Conservation (phyloP, 2,113 vertebrate species). For the Heteronetta atricapilla region DNA sequence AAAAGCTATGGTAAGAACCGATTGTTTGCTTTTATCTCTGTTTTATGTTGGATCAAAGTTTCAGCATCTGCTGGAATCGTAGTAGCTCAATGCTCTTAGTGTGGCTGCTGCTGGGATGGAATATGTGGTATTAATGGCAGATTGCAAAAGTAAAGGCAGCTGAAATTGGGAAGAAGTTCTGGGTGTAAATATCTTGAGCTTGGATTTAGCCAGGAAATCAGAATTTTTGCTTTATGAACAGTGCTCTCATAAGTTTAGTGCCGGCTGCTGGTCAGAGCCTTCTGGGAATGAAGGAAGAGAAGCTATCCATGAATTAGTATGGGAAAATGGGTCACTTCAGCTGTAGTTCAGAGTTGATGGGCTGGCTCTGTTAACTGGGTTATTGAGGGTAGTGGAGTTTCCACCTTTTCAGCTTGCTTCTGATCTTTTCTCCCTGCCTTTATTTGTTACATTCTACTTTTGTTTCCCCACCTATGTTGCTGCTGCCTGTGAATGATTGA, state of each 20-base stretch:
- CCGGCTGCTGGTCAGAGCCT: not conserved
- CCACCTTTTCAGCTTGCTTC: not conserved
- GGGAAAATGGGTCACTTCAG: not conserved
- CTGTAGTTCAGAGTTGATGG: not conserved
- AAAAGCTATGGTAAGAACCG: slow-evolving; percentile 86
- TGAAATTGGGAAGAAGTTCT: not conserved
- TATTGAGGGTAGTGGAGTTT: not conserved
- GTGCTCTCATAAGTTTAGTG: not conserved
- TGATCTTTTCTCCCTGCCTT: not conserved
- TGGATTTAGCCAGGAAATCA: not conserved
- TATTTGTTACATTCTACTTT: not conserved
- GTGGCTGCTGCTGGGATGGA: not conserved
- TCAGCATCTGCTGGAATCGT: not conserved
- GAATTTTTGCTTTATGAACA: not conserved
- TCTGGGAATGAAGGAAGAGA: not conserved
- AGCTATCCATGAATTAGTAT: not conserved
- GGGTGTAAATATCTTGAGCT: not conserved
- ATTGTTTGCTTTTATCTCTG: not conserved
- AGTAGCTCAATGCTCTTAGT: not conserved
- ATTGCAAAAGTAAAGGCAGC: not conserved
- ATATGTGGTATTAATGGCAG: not conserved
- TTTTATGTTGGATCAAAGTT: not conserved
- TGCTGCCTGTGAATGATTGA: not conserved
- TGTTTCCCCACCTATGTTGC: not conserved
- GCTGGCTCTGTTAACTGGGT: not conserved